Base-by-base conservation (phyloP, 2,797 vertebrate genomes). In the Enteromius fasciolatus region DNA sequence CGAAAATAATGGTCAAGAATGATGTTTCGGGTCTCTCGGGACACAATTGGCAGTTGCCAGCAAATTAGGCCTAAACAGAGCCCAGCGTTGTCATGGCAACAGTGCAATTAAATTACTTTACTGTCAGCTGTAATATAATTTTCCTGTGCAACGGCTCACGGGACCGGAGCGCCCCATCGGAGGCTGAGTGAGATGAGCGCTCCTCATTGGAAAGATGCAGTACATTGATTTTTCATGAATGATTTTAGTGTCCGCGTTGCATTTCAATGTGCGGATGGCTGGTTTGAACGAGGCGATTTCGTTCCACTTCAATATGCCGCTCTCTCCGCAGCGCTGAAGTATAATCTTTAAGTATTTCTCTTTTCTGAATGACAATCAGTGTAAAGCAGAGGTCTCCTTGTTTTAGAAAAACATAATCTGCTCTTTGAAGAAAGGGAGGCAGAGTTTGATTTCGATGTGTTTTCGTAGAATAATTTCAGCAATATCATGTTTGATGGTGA, bases 1-100 rank as follows among this genome's bases (percentile, higher is more conserved):
- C 76, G 72, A 78, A 87, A 87, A 87, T 83, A 84, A 88, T 87
- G 84, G 82, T 80, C 81, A 88, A 87, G 85, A 87, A 88, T 83
- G 82, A 87, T 87, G 85, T 86, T 86, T 84, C 63, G 52, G 83
- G 85, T 89, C 90, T 93, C 94, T 93, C 80, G 93, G 93, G 94
- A 94, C 91, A 90, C 88, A 87, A 82, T 93, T 92, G 92, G 94
- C 94, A 94, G 94, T 85, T 67, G 80, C 70, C 85, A 94, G 94
- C 93, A 95, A 95, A 96, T 96, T 95, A 95, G 94, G 93, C 93
- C 93, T 94, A 95, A 95, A 96, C 95, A 94, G 95, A 96, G 94
- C 93, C 92, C 92, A 90, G 64, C 86, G 95, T 96, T 93, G 94
- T 93, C 95, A 96, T 96, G 91, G 96, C 93, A 95, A 97, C 95